Evolutionary conservation across 2,888 invertebrate species (phyloP).

Genomic region (Conomelus anceps): DNA sequence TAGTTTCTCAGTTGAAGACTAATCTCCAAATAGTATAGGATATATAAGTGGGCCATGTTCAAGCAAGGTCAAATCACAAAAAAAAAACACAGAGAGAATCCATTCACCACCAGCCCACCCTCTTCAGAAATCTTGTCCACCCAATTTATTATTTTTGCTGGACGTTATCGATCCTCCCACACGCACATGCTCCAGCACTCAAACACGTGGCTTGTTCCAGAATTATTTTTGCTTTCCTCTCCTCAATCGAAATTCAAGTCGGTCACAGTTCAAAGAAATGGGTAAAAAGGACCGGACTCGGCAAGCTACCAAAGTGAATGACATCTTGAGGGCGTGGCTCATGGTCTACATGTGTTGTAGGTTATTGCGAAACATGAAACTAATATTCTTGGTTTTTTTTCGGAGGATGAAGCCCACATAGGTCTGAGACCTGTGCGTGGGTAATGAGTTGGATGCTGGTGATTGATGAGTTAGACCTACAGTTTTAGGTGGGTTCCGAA

Average conservation of each 20-base stretch:
- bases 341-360: neutral
- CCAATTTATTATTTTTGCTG: neutral
- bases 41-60: neutral
- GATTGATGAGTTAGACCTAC: too few species aligned
- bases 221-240: neutral
- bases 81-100: neutral
- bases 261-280: neutral
- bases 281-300: neutral
- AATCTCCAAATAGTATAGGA: neutral
- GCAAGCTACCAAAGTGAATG: neutral
- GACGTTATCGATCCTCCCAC: neutral
- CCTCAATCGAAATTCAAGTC: neutral
- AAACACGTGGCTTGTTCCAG: constrained; percentile 10
- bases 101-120: neutral
- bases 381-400: neutral
- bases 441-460: too few species aligned
- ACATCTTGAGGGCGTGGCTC: neutral
- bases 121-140: neutral
- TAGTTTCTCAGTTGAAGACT: neutral
- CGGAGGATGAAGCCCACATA: too few species aligned
- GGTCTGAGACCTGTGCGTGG: too few species aligned
- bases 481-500: too few species aligned
- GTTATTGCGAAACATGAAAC: neutral
- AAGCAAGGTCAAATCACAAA: neutral
- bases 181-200: constrained; percentile 19